Percentiles rank a stretch among this genome's conserved stretches.
Evolutionary conservation across 2,888 invertebrate genomes (phyloP).

Genomic region (Zaprionus obscuricornis): DNA sequence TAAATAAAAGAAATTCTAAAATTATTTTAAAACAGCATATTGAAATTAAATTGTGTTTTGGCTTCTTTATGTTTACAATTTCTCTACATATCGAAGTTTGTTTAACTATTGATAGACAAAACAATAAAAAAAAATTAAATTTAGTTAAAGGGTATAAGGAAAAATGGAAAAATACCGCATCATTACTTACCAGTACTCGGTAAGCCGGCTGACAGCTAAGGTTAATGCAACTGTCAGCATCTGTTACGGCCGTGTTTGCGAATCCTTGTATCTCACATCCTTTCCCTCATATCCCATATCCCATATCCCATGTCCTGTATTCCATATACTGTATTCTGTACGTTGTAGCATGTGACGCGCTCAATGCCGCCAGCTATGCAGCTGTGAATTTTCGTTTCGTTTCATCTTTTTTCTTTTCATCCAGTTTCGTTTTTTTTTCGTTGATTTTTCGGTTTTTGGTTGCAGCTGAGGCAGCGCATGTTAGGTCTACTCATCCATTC

Average conservation of each 20-base stretch:
- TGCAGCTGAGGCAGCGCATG: constrained; percentile 10
- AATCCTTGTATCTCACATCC: neutral
- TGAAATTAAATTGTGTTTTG: no score
- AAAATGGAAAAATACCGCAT: constrained; percentile 6
- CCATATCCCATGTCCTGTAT: constrained; percentile 4
- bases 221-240: constrained; percentile 51
- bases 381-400: constrained; percentile 11
- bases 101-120: no score
- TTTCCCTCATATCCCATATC: no score
- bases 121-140: neutral
- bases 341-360: constrained; percentile 3
- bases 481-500: neutral
- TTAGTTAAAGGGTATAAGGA: neutral
- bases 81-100: neutral
- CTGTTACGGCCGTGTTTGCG: constrained; percentile 23
- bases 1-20: no score
- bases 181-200: constrained; percentile 11
- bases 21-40: no score
- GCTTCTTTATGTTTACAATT: neutral
- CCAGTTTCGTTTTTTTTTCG: neutral
- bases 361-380: constrained; percentile 29
- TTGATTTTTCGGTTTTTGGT: neutral
- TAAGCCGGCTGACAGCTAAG: constrained; percentile 28
- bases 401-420: neutral
- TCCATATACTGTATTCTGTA: neutral